Evolutionary conservation across 2,113 vertebrate species (phyloP), one percentile per base, ranked within the genome.

Genomic region (Pipra filicauda): DNA sequence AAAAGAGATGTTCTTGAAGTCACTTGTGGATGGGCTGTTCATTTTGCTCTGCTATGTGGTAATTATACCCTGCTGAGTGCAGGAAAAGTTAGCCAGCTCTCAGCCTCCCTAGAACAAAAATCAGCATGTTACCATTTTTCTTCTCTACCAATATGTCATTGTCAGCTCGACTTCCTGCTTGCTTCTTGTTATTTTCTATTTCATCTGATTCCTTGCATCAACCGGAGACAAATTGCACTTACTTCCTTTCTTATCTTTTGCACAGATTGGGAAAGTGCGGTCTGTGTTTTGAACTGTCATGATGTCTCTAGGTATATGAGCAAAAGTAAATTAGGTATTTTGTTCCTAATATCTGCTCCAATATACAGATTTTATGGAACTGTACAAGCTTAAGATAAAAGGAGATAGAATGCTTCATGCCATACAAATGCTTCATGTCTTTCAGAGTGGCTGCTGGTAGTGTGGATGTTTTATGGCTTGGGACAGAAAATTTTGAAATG

Each of bases 81-180:
- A 85, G 59, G 35, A 62, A 79, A 82, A 81, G 52, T 80, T 90
- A 90, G 72, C 83, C 69, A 94, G 13, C 26, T 58, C n/a, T 67
- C 43, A 89, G 5, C 44, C 49, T 80, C 49, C 43, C 4, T 43
- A 71, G 71, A 62, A 91, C 30, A 95, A 93, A 95, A 91, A 66
- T 71, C 91, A 92, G 65, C 72, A 59, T 90, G 78, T 88, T 94
- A 62, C 51, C 75, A 28, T 82, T 85, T 92, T 79, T 66, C 67
- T 93, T 62, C 35, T 65, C 44, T 46, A 91, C 77, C 48, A 87
- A 69, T 54, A 61, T 72, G 54, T 61, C 24, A 1, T 48, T 75
- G 74, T 91, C 54, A 89, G 55, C 58, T 88, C 31, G 58, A 43
- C 41, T 93, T 93, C 37, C 67, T 71, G 12, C 71, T 51, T 59